A percentile compares a stretch with the other conserved stretches of the same genome.
Conservation (phyloP, 2,797 vertebrate species). For the Gastrophryne carolinensis region DNA sequence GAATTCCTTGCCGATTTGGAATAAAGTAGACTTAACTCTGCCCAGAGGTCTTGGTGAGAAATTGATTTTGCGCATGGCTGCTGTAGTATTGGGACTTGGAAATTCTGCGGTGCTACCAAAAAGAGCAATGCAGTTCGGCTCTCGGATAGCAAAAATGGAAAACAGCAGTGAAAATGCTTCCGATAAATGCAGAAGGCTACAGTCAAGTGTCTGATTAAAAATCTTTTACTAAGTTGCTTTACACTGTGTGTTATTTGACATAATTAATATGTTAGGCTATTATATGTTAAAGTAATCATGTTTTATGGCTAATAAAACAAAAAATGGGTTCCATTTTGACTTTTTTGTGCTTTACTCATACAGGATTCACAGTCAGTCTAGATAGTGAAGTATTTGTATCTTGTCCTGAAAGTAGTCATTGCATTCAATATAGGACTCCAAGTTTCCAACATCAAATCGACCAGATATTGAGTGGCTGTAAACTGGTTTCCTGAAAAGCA, state of each 20-base stretch:
- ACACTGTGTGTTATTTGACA: too few relatives aligned
- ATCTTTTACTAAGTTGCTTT: background rate
- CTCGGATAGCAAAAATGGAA: slow-evolving; percentile 92
- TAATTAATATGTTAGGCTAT: too few relatives aligned
- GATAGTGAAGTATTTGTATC: slow-evolving; percentile 63
- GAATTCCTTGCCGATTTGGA: slow-evolving; percentile 80
- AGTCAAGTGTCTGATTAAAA: slow-evolving; percentile 24
- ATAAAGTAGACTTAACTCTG: slow-evolving; percentile 83
- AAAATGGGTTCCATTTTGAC: too few relatives aligned
- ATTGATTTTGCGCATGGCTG: slow-evolving; percentile 81
- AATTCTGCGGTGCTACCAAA: slow-evolving; percentile 81
- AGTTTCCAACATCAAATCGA: slow-evolving; percentile 79
- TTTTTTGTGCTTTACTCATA: too few relatives aligned
- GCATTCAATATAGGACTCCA: slow-evolving; percentile 73
- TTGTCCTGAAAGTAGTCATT: slow-evolving; percentile 74
- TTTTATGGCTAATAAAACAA: too few relatives aligned
- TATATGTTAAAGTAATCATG: too few relatives aligned
- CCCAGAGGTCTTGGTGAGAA: slow-evolving; percentile 91
- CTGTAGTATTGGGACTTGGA: slow-evolving; percentile 75
- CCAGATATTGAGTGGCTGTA: slow-evolving; percentile 71
- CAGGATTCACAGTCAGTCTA: slow-evolving; percentile 2
- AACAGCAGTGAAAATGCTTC: slow-evolving; percentile 81
- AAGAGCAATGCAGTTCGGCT: slow-evolving; percentile 94
- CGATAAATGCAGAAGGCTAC: slow-evolving; percentile 82
- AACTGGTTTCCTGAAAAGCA: slow-evolving; percentile 69